These are phyloP conservation scores for Acanthurus tractus DNA, from an alignment of 2,797 vertebrate species.

Conservation along the genomic window DNA sequence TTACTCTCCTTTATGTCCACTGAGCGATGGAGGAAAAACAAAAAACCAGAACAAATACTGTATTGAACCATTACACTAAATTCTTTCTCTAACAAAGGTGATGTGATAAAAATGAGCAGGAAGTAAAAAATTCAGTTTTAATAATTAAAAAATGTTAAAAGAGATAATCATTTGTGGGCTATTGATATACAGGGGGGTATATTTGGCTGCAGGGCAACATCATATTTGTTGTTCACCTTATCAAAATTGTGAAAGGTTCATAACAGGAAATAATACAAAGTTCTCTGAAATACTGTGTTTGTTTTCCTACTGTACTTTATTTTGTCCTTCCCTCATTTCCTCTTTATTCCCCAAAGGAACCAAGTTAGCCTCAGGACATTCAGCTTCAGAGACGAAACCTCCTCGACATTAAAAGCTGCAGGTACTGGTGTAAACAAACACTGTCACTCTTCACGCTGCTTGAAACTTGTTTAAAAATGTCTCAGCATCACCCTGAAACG, in stretches of 20 bases:
- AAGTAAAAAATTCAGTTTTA: neutral
- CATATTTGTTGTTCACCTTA: neutral
- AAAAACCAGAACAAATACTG: slow-evolving; percentile 17
- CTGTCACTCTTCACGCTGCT: slow-evolving; percentile 68
- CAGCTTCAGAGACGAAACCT: slow-evolving; percentile 26
- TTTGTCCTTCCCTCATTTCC: slow-evolving; percentile 21
- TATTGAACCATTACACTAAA: neutral
- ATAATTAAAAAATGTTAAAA: neutral
- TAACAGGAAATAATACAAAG: slow-evolving; percentile 18
- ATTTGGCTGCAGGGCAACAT: neutral
- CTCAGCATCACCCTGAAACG: slow-evolving; percentile 68
- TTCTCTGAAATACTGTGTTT: slow-evolving; percentile 7
- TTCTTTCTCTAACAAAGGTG: neutral
- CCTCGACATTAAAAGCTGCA: slow-evolving; percentile 49
- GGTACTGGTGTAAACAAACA: slow-evolving; percentile 71
- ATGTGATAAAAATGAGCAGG: neutral
- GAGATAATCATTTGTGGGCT: neutral
- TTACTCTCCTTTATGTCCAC: slow-evolving; percentile 19
- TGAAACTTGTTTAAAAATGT: slow-evolving; percentile 79
- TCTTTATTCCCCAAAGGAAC: neutral
- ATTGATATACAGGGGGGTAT: neutral
- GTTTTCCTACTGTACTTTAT: slow-evolving; percentile 18
- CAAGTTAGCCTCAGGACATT: slow-evolving; percentile 27
- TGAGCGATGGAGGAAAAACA: slow-evolving; percentile 21
- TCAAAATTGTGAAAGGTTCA: neutral